Conservation (phyloP, 2,797 vertebrate species). For the Rousettus madagascariensis region DNA sequence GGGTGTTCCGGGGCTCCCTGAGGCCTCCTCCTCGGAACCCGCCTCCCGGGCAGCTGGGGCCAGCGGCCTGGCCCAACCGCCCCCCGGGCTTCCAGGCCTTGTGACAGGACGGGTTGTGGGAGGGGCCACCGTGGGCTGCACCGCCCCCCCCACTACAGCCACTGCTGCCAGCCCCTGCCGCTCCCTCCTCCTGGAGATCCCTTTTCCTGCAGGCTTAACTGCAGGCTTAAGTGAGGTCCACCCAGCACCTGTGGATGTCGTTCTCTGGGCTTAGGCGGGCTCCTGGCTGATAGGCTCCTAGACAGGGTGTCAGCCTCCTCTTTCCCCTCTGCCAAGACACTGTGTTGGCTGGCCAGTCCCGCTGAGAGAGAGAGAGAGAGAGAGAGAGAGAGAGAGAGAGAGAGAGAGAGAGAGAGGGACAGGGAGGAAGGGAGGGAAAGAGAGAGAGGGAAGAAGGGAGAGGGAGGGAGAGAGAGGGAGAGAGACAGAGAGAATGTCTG, state of each 20-base stretch:
- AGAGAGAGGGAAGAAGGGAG: too few relatives aligned
- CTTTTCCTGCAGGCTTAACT: not conserved
- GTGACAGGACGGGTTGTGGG: too few relatives aligned
- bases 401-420: too few relatives aligned
- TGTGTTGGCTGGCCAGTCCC: not conserved
- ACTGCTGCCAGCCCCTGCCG: not conserved
- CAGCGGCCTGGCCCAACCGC: too few relatives aligned
- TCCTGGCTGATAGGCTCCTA: not conserved
- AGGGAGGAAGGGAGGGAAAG: too few relatives aligned
- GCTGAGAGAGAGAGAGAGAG: too few relatives aligned
- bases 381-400: too few relatives aligned
- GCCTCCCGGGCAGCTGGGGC: fast-evolving
- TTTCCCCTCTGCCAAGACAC: not conserved
- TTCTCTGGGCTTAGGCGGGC: not conserved
- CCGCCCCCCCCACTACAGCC: fast-evolving
- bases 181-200: not conserved
- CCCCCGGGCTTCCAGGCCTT: fast-evolving
- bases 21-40: not conserved
- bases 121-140: not conserved
- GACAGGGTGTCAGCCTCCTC: not conserved
- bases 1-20: not conserved
- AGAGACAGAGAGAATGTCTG: not conserved
- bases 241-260: not conserved
- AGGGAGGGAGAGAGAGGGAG: too few relatives aligned
- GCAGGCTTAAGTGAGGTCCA: not conserved